Evolutionary conservation across 2,113 vertebrate genomes (phyloP).

Genomic region (Gasterosteus nipponicus): DNA sequence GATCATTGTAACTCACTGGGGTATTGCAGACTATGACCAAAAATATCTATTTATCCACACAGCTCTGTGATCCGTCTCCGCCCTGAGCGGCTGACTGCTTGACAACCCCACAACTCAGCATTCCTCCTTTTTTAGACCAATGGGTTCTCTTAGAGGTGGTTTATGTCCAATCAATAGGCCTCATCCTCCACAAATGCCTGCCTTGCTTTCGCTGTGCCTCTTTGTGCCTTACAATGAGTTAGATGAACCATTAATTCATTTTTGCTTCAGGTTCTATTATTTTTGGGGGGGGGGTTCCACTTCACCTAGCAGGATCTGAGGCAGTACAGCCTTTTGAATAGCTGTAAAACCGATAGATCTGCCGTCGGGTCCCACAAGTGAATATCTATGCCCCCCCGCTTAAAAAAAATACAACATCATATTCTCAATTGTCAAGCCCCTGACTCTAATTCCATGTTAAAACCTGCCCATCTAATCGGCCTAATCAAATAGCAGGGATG

Average conservation of each 20-base stretch:
- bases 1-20: not conserved
- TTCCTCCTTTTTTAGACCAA: constrained; percentile 33
- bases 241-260: constrained; percentile 22
- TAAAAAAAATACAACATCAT: constrained; percentile 5
- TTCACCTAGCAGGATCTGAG: constrained; percentile 1
- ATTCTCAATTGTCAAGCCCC: not conserved
- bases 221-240: constrained; percentile 10
- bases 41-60: constrained; percentile 22
- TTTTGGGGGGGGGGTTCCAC: not conserved
- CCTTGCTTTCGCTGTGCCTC: constrained; percentile 29
- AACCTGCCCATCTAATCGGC: constrained; percentile 15
- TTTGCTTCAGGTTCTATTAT: not conserved
- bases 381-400: not conserved
- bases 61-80: constrained; percentile 30
- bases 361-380: not conserved
- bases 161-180: constrained; percentile 61
- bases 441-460: constrained; percentile 2
- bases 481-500: constrained; percentile 12
- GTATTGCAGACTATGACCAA: not conserved
- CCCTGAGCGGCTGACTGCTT: constrained; percentile 18
- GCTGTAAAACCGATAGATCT: not conserved
- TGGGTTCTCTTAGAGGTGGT: constrained; percentile 39
- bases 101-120: constrained; percentile 51
- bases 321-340: not conserved
- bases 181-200: constrained; percentile 51